Evolutionary conservation across 2,113 vertebrate genomes (phyloP).

Genomic region (Rattus norvegicus): GRCr8 NC_086030.1:36475501-36476000

Average conservation of each 20-base stretch:
- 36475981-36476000: neutral
- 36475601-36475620: neutral
- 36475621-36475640: neutral
- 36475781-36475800: neutral
- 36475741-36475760: neutral
- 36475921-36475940: neutral
- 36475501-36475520: neutral
- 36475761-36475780: neutral
- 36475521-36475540: neutral
- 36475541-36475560: accelerated
- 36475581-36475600: neutral
- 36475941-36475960: neutral
- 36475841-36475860: neutral
- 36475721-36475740: neutral
- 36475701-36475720: too few species aligned
- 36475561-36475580: neutral
- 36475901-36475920: neutral
- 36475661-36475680: neutral
- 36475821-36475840: neutral
- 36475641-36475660: neutral
- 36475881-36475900: neutral
- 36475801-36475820: neutral
- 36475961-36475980: neutral
- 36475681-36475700: neutral
- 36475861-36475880: neutral